phyloP scores from a whole-genome alignment of 2,113 vertebrate genomes.

The Pseudonaja textilis region DNA sequence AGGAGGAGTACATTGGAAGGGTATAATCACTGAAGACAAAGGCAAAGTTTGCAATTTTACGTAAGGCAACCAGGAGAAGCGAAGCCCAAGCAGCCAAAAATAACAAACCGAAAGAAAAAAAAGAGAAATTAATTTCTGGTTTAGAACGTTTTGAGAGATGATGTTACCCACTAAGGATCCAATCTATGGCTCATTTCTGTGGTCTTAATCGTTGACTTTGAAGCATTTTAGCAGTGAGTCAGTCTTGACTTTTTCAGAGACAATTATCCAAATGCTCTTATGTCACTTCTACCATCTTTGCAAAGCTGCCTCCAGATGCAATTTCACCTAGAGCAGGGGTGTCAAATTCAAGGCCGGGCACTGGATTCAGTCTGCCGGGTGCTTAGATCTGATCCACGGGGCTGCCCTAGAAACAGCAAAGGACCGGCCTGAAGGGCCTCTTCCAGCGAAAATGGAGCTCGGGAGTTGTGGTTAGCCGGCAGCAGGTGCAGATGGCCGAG shows the following conservation, averaged over 20 bases:
- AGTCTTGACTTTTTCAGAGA: not conserved
- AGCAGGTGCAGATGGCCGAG: too few species aligned
- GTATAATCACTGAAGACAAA: slow-evolving; percentile 1
- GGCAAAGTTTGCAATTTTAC: not conserved
- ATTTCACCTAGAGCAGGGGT: not conserved
- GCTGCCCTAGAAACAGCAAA: too few species aligned
- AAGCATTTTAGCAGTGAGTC: not conserved
- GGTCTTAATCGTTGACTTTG: not conserved
- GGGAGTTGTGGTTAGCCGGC: too few species aligned
- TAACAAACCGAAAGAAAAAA: not conserved
- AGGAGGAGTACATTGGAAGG: slow-evolving; percentile 5
- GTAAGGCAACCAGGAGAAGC: not conserved
- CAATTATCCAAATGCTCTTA: not conserved
- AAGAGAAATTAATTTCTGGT: not conserved
- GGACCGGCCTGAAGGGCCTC: too few species aligned
- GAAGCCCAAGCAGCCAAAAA: not conserved
- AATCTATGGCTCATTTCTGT: not conserved
- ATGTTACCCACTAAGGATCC: not conserved
- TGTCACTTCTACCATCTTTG: not conserved
- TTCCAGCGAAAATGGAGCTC: too few species aligned
- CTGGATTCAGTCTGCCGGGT: too few species aligned
- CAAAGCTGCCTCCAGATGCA: too few species aligned
- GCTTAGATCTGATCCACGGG: too few species aligned
- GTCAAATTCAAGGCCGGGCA: too few species aligned
- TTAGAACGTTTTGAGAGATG: not conserved